phyloP scores from a whole-genome alignment of 35 echinoderm and acorn worm species.

The Apostichopus californicus region DNA sequence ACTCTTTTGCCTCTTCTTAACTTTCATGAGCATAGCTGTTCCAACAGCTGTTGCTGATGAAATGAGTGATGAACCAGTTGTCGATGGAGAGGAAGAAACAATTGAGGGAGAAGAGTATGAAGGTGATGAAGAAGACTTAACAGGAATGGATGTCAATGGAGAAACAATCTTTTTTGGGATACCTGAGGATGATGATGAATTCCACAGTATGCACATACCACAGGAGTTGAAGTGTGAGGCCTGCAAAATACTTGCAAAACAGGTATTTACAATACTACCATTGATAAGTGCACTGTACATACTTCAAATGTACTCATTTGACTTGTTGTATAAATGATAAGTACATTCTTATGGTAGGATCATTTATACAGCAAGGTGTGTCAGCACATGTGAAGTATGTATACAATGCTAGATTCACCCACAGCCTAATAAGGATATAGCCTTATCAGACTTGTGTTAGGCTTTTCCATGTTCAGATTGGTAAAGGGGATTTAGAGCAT shows the following conservation, averaged over 20 bases:
- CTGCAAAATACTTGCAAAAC: constrained; percentile 72
- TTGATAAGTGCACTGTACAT: too few species aligned
- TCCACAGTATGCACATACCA: constrained; percentile 79
- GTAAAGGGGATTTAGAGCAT: too few species aligned
- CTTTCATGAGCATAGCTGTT: not conserved
- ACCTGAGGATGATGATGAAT: constrained; percentile 74
- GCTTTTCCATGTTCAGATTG: too few species aligned
- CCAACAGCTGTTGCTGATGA: constrained; percentile 7
- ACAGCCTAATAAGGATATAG: too few species aligned
- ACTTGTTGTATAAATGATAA: too few species aligned
- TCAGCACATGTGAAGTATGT: too few species aligned
- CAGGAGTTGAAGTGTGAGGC: constrained; percentile 86
- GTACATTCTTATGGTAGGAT: too few species aligned
- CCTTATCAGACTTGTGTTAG: too few species aligned
- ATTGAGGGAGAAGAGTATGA: not conserved
- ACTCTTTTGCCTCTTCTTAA: not conserved
- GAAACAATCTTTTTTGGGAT: constrained; percentile 35
- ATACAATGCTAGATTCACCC: too few species aligned
- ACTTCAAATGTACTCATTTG: too few species aligned
- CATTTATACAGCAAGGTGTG: too few species aligned
- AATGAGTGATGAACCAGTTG: not conserved
- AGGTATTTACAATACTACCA: constrained; percentile 49
- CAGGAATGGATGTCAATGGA: constrained; percentile 31
- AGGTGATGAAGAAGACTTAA: not conserved
- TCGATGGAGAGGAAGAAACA: not conserved